Conservation (phyloP, 2,888 invertebrate genomes). For the Agapostemon virescens region DNA sequence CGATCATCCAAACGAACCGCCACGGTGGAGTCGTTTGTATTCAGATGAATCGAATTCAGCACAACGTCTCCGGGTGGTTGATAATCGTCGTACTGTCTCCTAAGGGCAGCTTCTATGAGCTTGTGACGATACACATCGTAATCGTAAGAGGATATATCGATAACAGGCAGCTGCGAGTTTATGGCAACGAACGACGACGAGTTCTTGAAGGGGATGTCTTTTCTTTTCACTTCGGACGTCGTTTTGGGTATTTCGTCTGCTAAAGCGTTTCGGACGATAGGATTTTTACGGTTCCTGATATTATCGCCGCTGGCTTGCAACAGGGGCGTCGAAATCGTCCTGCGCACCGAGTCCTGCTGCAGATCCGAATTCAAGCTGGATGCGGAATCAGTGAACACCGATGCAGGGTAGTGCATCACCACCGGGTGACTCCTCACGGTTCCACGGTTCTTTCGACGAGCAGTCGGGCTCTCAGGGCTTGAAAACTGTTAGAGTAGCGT, state of each 20-base stretch:
- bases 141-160: conserved; percentile 70
- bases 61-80: conserved; percentile 76
- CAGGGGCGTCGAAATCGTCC: conserved; percentile 66
- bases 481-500: neutral
- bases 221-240: neutral
- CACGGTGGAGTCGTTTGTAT: conserved; percentile 62
- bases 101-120: conserved; percentile 71
- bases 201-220: conserved; percentile 51
- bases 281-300: neutral
- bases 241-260: neutral
- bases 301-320: conserved; percentile 49
- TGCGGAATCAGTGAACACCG: conserved; percentile 59
- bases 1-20: conserved; percentile 56
- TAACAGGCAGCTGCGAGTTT: conserved; percentile 61
- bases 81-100: conserved; percentile 69
- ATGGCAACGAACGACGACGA: conserved; percentile 67
- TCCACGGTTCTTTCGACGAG: neutral
- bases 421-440: conserved; percentile 39
- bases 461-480: neutral
- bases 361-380: conserved; percentile 69
- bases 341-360: conserved; percentile 54
- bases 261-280: neutral
- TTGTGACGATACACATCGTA: conserved; percentile 72
- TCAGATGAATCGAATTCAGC: conserved; percentile 75
- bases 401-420: conserved; percentile 70